Conservation (phyloP, 2,797 vertebrate genomes). For the Scolopax rusticola region DNA sequence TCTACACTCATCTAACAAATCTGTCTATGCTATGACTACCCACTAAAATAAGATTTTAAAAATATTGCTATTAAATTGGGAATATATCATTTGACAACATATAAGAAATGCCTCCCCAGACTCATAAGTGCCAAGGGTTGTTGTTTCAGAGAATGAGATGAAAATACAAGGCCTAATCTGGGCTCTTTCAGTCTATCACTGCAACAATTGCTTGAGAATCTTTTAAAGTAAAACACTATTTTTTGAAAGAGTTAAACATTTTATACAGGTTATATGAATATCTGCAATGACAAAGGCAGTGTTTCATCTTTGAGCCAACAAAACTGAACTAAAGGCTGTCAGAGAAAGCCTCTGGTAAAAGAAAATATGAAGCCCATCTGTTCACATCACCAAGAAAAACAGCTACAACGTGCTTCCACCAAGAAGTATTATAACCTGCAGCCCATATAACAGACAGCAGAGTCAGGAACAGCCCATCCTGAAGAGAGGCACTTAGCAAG, state of each 20-base stretch:
- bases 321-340: slow-evolving; percentile 2
- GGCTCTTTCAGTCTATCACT: background rate
- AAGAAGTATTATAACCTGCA: background rate
- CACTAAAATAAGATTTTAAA: background rate
- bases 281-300: background rate
- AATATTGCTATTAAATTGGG: background rate
- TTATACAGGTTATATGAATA: background rate
- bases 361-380: background rate
- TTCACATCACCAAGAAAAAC: background rate
- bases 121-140: background rate
- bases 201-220: background rate
- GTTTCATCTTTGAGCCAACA: background rate
- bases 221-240: background rate
- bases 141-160: background rate
- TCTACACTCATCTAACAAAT: background rate
- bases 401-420: background rate
- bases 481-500: background rate
- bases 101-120: background rate
- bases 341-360: background rate
- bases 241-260: background rate
- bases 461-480: background rate
- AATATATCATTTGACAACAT: background rate
- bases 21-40: background rate
- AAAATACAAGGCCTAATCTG: background rate
- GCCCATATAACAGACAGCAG: background rate